phyloP scores from a whole-genome alignment of 2,888 invertebrate species.

The Harmothoe impar region DNA sequence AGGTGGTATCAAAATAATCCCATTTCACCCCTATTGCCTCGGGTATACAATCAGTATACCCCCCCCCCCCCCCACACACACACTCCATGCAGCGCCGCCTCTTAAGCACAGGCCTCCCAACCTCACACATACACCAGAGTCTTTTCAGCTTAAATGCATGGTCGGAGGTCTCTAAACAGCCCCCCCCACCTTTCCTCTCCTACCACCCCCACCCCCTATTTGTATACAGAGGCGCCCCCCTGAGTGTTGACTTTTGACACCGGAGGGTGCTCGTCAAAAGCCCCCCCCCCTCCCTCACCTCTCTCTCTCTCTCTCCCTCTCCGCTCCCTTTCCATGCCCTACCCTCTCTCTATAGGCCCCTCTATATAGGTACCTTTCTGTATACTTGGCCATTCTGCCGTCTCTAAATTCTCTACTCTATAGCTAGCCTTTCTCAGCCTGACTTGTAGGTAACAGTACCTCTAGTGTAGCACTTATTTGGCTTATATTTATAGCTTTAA shows the following conservation, averaged over 20 bases:
- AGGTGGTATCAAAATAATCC: slow-evolving; percentile 22
- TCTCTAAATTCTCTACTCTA: no score
- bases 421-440: no score
- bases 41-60: background rate
- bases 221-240: background rate
- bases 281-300: background rate
- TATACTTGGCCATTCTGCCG: no score
- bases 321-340: no score
- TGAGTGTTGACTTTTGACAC: slow-evolving; percentile 23
- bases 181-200: background rate
- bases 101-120: no score
- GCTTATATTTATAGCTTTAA: no score
- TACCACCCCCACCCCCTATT: background rate
- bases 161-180: background rate
- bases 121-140: no score
- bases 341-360: background rate
- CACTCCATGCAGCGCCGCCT: no score
- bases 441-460: no score
- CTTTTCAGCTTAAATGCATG: no score
- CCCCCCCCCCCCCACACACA: no score
- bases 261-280: background rate
- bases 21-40: slow-evolving; percentile 5
- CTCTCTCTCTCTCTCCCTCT: background rate
- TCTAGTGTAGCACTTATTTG: no score
- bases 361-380: background rate